Conservation (phyloP, 2,888 invertebrate species). For the Timandra comae region DNA sequence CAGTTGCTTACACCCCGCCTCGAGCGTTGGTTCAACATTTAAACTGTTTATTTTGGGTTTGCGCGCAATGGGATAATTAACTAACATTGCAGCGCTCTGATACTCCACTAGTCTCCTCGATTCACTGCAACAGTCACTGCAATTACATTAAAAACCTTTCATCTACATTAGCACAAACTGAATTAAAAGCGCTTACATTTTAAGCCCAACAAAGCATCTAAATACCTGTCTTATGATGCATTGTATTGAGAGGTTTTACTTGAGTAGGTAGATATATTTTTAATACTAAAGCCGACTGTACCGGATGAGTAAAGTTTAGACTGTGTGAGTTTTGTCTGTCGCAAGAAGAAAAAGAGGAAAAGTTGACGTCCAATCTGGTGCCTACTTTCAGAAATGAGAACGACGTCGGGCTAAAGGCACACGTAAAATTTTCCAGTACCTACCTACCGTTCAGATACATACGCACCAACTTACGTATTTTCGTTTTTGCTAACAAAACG, state of each 20-base stretch:
- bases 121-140: slow-evolving; percentile 10
- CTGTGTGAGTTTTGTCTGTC: slow-evolving; percentile 46
- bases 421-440: slow-evolving; percentile 42
- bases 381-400: slow-evolving; percentile 61
- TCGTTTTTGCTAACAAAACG: too few relatives aligned
- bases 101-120: slow-evolving; percentile 17
- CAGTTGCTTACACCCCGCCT: slow-evolving; percentile 19
- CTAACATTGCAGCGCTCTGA: slow-evolving; percentile 18
- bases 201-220: slow-evolving; percentile 3
- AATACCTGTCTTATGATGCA: too few relatives aligned
- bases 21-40: slow-evolving; percentile 20
- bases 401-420: slow-evolving; percentile 35
- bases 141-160: slow-evolving; percentile 23
- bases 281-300: too few relatives aligned
- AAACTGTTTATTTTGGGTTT: slow-evolving; percentile 21
- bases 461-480: slow-evolving; percentile 28
- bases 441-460: slow-evolving; percentile 14
- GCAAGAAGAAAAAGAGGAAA: slow-evolving; percentile 47
- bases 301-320: slow-evolving; percentile 39
- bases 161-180: slow-evolving; percentile 5
- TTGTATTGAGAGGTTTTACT: too few relatives aligned
- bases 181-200: slow-evolving; percentile 8
- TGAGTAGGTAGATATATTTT: too few relatives aligned
- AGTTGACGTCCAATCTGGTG: slow-evolving; percentile 60
- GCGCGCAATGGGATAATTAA: slow-evolving; percentile 20